Evolutionary conservation across 2,888 invertebrate species (phyloP).

Genomic region (Oscheius sp.): DNA sequence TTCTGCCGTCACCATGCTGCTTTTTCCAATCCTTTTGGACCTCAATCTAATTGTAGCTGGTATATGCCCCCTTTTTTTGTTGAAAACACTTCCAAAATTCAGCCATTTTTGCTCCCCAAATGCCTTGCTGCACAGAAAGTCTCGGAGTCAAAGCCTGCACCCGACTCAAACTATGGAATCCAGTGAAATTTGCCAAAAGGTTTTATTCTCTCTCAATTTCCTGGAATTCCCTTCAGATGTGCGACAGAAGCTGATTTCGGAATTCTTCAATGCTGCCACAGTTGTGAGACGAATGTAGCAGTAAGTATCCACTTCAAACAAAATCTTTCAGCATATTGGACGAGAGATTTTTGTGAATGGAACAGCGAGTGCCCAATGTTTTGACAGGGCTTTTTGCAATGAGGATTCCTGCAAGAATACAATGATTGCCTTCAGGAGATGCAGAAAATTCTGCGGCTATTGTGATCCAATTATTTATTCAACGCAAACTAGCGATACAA

Average conservation of each 20-base stretch:
- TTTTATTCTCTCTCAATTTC: not conserved
- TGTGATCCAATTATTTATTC: conserved; percentile 22
- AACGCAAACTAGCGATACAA: not conserved
- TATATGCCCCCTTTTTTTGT: not conserved
- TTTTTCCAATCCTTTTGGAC: conserved; percentile 6
- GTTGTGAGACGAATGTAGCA: conserved; percentile 17
- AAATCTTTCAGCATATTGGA: conserved; percentile 25
- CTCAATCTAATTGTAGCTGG: not conserved
- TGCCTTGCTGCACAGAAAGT: conserved; percentile 24
- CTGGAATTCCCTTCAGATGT: conserved; percentile 13
- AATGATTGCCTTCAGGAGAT: conserved; percentile 25
- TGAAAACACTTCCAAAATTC: not conserved
- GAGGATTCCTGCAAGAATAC: not conserved
- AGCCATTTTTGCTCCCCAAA: not conserved
- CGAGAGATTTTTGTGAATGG: conserved; percentile 1
- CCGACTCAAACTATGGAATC: not conserved
- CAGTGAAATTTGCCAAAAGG: conserved; percentile 7
- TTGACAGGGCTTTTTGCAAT: conserved; percentile 10
- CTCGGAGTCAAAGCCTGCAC: conserved; percentile 21
- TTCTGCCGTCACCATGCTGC: not conserved
- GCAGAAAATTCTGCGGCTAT: conserved; percentile 30
- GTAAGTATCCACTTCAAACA: not conserved
- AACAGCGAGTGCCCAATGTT: conserved; percentile 16
- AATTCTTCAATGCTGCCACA: conserved; percentile 30
- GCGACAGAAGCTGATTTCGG: conserved; percentile 24